phyloP scores from a whole-genome alignment of 2,888 invertebrate species.

The Lepidonotus clava region DNA sequence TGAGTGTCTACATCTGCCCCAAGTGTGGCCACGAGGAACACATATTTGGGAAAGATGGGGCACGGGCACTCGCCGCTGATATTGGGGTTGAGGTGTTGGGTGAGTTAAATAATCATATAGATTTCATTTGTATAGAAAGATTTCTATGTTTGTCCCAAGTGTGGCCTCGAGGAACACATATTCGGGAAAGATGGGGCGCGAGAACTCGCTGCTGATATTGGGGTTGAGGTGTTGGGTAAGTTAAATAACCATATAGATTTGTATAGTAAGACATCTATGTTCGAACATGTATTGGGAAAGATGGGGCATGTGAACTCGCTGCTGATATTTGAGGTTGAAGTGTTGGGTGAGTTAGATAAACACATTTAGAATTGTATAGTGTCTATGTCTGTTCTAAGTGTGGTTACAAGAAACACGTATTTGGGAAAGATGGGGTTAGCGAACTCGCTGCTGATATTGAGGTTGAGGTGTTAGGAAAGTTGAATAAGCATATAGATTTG shows the following conservation, averaged over 20 bases:
- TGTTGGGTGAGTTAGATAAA: slow-evolving; percentile 83
- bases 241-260: too few species aligned
- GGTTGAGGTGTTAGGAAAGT: slow-evolving; percentile 82
- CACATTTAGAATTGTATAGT: too few species aligned
- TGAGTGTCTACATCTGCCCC: slow-evolving; percentile 90
- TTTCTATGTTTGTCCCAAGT: slow-evolving; percentile 88
- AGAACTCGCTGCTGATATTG: slow-evolving; percentile 83
- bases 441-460: slow-evolving; percentile 83
- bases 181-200: slow-evolving; percentile 86
- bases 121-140: too few species aligned
- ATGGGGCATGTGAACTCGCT: slow-evolving; percentile 83
- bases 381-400: slow-evolving; percentile 89
- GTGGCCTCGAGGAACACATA: slow-evolving; percentile 86
- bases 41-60: slow-evolving; percentile 87
- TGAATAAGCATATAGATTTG: too few species aligned
- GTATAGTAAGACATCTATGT: too few species aligned
- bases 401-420: slow-evolving; percentile 86
- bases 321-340: slow-evolving; percentile 80
- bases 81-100: slow-evolving; percentile 82
- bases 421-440: slow-evolving; percentile 85
- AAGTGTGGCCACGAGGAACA: slow-evolving; percentile 88
- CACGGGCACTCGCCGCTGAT: slow-evolving; percentile 83
- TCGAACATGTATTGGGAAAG: slow-evolving; percentile 87
- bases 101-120: too few species aligned
- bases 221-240: slow-evolving; percentile 82